These are phyloP conservation scores for Lophius piscatorius DNA, from an alignment of 2,113 vertebrate genomes.

Conservation along the genomic window DNA sequence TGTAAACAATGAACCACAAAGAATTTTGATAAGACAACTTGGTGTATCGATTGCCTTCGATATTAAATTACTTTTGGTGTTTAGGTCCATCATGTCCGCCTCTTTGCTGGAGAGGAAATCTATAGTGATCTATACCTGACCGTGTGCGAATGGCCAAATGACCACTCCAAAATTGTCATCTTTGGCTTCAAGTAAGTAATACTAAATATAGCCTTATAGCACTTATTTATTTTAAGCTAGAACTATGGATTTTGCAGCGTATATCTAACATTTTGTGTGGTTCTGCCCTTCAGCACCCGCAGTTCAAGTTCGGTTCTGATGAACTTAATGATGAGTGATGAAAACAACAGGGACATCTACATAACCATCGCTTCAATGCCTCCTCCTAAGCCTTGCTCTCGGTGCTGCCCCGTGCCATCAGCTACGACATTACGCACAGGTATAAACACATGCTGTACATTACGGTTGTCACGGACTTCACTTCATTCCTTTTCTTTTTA, in stretches of 20 bases:
- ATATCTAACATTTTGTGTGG: not conserved
- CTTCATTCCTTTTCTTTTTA: not conserved
- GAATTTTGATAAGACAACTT: no score
- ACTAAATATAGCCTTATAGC: not conserved
- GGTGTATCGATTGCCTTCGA: no score
- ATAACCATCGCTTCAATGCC: constrained; percentile 89
- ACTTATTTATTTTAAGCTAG: not conserved
- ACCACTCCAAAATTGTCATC: constrained; percentile 90
- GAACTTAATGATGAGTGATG: constrained; percentile 93
- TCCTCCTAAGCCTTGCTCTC: constrained; percentile 79
- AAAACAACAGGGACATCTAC: constrained; percentile 93
- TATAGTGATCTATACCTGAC: constrained; percentile 93
- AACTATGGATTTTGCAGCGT: not conserved
- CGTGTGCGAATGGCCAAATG: constrained; percentile 93
- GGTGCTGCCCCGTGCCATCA: constrained; percentile 79
- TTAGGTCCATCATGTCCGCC: constrained; percentile 89
- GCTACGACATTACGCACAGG: constrained; percentile 78
- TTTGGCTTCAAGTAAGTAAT: constrained; percentile 92
- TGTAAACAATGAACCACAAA: no score
- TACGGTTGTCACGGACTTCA: no score
- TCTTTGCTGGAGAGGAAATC: constrained; percentile 92
- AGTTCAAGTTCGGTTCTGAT: constrained; percentile 87
- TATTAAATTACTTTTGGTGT: not conserved
- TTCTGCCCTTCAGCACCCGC: constrained; percentile 79
- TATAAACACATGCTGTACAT: constrained; percentile 34